Percentiles rank a stretch among this genome's conserved stretches.
Evolutionary conservation across 2,797 vertebrate species (phyloP).

Genomic region (Meriones psammophilus): DNA sequence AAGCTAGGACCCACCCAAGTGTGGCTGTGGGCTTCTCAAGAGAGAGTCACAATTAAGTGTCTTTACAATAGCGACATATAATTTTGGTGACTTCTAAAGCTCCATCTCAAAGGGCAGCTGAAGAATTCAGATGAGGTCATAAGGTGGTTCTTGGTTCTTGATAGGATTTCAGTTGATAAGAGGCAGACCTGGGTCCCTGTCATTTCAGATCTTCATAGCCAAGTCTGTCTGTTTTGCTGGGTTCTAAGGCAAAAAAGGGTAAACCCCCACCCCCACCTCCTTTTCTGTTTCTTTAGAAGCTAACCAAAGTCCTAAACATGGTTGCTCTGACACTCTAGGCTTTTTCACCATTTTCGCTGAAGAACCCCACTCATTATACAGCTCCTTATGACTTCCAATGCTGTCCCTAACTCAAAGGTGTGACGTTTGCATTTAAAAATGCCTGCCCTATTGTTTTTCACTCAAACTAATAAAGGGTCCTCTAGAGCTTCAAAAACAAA

Average conservation of each 20-base stretch:
- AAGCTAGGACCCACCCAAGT: neutral
- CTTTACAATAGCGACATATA: neutral
- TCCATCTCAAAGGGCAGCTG: neutral
- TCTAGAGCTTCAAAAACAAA: neutral
- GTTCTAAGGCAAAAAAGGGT: neutral
- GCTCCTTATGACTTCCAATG: neutral
- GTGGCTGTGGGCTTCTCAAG: neutral
- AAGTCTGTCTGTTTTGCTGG: neutral
- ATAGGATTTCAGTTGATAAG: neutral
- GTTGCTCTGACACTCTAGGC: neutral
- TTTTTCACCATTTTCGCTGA: neutral
- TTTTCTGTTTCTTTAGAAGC: neutral
- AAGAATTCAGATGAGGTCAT: neutral
- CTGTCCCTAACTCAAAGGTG: neutral
- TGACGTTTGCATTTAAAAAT: neutral
- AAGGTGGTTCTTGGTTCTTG: no score
- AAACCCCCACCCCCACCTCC: neutral
- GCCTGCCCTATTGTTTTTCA: neutral
- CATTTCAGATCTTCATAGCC: neutral
- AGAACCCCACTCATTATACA: neutral
- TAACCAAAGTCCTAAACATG: neutral
- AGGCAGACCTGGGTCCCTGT: neutral
- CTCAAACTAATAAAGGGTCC: neutral
- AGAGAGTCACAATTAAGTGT: conserved; percentile 3
- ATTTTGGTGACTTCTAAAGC: neutral